A percentile compares a stretch with the other conserved stretches of the same genome.
Evolutionary conservation across 2,888 invertebrate genomes (phyloP).

Genomic region (Amphipyra berbera): DNA sequence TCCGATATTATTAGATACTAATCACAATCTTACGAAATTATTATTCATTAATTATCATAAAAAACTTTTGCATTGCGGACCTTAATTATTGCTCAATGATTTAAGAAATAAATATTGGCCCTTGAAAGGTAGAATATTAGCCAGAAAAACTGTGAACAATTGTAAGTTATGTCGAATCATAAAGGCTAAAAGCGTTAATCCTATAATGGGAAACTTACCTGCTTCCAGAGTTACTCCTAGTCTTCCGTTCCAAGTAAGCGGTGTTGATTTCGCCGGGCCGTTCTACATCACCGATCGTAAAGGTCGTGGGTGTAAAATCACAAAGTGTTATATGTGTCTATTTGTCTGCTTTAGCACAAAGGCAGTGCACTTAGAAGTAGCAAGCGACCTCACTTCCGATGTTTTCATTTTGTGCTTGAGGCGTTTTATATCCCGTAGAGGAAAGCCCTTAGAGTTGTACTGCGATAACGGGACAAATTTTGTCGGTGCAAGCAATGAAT

Average conservation of each 20-base stretch:
- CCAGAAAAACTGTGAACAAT: slow-evolving; percentile 18
- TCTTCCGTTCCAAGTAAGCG: neutral
- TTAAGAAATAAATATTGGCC: slow-evolving; percentile 40
- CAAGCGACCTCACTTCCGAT: neutral
- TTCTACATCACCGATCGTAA: slow-evolving; percentile 10
- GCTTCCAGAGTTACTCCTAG: neutral
- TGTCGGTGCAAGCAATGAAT: slow-evolving; percentile 6
- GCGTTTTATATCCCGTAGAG: neutral
- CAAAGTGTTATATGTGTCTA: slow-evolving; percentile 7
- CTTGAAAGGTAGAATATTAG: slow-evolving; percentile 31
- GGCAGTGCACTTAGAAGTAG: neutral
- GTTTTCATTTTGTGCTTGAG: neutral
- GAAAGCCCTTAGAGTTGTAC: slow-evolving; percentile 3
- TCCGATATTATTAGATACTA: neutral
- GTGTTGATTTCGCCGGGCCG: slow-evolving; percentile 3
- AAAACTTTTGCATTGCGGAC: slow-evolving; percentile 32
- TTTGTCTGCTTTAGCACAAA: neutral
- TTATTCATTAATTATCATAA: slow-evolving; percentile 2
- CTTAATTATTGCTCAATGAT: slow-evolving; percentile 35
- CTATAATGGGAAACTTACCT: neutral
- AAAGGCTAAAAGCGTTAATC: slow-evolving; percentile 10
- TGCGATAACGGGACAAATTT: slow-evolving; percentile 9
- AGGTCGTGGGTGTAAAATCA: too few species aligned
- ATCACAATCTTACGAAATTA: neutral
- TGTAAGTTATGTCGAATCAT: slow-evolving; percentile 31